Evolutionary conservation across 2,113 vertebrate genomes (phyloP).

Genomic region (Varanus salvator): DNA sequence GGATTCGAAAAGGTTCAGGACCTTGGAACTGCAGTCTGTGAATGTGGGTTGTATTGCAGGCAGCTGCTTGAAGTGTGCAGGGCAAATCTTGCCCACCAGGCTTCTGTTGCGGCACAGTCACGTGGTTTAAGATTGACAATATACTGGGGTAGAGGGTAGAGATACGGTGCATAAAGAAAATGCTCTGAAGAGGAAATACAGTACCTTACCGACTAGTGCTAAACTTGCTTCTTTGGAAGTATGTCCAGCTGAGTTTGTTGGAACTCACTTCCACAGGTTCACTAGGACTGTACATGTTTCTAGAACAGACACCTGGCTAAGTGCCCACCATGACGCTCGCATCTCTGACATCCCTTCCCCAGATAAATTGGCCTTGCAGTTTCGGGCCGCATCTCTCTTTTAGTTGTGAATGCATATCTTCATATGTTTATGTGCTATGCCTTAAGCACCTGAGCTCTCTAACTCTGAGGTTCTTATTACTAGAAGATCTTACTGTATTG

Average conservation of each 20-base stretch:
- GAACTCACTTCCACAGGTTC: background rate
- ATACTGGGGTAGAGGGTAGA: background rate
- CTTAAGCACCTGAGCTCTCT: background rate
- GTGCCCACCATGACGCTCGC: background rate
- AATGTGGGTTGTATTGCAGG: background rate
- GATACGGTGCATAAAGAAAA: background rate
- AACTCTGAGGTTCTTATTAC: background rate
- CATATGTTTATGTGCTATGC: background rate
- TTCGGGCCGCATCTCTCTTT: background rate
- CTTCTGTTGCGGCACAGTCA: fast-evolving
- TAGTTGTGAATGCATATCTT: too few species aligned
- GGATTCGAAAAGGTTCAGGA: constrained; percentile 14
- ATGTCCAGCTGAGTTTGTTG: background rate
- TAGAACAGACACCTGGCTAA: background rate
- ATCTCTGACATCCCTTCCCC: background rate
- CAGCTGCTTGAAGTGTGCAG: fast-evolving
- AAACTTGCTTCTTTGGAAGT: background rate
- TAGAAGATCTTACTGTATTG: background rate
- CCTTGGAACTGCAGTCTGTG: fast-evolving
- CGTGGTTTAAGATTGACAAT: fast-evolving
- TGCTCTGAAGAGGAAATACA: background rate
- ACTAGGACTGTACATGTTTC: background rate
- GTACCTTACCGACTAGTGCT: background rate
- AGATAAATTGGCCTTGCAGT: background rate
- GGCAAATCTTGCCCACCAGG: fast-evolving